These are phyloP conservation scores for Podotricha telesiphe DNA, from an alignment of 2,888 invertebrate species.

Conservation along the genomic window DNA sequence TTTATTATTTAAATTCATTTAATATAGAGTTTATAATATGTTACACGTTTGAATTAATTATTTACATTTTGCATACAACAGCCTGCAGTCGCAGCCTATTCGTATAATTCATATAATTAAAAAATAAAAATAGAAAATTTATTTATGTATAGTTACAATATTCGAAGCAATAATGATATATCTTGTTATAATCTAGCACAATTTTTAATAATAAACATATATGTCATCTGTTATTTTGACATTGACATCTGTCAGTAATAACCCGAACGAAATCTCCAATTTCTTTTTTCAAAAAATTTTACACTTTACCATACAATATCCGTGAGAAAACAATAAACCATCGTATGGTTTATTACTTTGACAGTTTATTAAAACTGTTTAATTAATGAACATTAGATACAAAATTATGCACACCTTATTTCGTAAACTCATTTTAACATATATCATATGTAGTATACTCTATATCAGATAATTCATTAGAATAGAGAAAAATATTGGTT, in stretches of 20 bases:
- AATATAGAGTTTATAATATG: not conserved
- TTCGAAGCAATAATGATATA: conserved; percentile 7
- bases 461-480: no score
- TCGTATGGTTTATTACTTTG: no score
- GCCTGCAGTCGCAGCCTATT: not conserved
- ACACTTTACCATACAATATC: not conserved
- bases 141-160: not conserved
- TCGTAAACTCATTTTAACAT: not conserved
- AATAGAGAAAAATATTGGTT: no score
- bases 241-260: conserved; percentile 36
- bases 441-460: no score
- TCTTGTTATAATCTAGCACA: not conserved
- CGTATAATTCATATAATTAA: not conserved
- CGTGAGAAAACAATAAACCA: not conserved
- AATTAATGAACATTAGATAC: not conserved
- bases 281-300: conserved; percentile 41
- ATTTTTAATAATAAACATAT: conserved; percentile 2
- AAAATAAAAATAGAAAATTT: not conserved
- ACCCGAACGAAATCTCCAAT: conserved; percentile 46
- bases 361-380: no score
- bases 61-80: conserved; percentile 6
- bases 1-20: not conserved
- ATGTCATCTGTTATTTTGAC: conserved; percentile 36
- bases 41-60: not conserved
- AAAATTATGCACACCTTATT: not conserved